These are phyloP conservation scores for Noctua pronuba DNA, from an alignment of 2,888 invertebrate species.

Conservation along the genomic window DNA sequence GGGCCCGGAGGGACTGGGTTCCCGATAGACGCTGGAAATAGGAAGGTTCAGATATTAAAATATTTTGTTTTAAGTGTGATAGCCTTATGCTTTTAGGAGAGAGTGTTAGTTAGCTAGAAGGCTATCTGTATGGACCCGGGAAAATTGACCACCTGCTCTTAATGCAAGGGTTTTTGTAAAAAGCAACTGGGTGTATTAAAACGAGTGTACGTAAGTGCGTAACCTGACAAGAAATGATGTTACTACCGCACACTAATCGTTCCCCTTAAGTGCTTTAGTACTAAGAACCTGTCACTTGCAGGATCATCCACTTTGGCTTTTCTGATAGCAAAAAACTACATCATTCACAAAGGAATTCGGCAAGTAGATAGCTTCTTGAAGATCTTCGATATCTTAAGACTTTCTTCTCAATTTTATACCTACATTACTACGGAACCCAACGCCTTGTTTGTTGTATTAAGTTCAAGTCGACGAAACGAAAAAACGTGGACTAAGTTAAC, in stretches of 20 bases:
- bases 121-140: constrained; percentile 5
- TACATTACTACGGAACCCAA: constrained; percentile 48
- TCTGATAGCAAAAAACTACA: neutral
- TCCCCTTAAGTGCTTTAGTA: neutral
- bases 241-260: neutral
- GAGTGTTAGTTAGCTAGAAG: neutral
- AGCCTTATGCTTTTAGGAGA: constrained; percentile 40
- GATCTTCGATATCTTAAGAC: neutral
- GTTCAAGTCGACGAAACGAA: constrained; percentile 56
- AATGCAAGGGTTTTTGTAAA: constrained; percentile 2
- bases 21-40: constrained; percentile 46
- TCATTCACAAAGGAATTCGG: neutral
- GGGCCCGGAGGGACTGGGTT: constrained; percentile 45
- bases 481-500: constrained; percentile 58
- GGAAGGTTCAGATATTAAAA: constrained; percentile 36
- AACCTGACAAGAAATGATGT: neutral
- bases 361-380: neutral
- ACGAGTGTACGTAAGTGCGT: neutral
- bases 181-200: neutral
- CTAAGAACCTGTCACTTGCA: neutral
- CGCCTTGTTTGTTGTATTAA: constrained; percentile 52
- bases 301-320: neutral
- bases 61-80: constrained; percentile 36
- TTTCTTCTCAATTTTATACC: neutral
- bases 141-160: constrained; percentile 33